phyloP scores from a whole-genome alignment of 2,888 invertebrate species.

The Euplagia quadripunctaria region DNA sequence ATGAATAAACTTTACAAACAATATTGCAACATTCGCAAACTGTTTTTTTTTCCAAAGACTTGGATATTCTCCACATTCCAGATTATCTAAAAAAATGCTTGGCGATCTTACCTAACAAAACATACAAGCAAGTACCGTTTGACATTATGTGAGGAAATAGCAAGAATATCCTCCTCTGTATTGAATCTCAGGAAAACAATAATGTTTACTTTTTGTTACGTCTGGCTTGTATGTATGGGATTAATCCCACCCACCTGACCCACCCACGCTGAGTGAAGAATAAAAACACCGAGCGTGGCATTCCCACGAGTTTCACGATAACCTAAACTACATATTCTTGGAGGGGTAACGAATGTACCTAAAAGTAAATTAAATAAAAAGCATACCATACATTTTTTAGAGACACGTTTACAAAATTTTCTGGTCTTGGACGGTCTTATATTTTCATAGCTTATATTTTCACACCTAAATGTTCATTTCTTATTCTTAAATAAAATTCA shows the following conservation, averaged over 20 bases:
- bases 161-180: background rate
- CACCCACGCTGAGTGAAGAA: background rate
- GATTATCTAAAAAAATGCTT: background rate
- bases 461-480: background rate
- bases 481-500: background rate
- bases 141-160: background rate
- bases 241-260: background rate
- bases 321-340: too few species aligned
- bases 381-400: too few species aligned
- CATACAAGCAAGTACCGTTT: background rate
- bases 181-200: background rate
- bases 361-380: too few species aligned
- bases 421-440: too few species aligned
- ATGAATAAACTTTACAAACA: conserved; percentile 19
- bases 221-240: background rate
- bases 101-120: too few species aligned
- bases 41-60: conserved; percentile 35
- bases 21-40: background rate
- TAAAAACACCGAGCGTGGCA: background rate
- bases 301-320: too few species aligned
- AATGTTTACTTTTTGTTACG: background rate
- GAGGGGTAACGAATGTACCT: too few species aligned
- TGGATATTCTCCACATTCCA: conserved; percentile 43
- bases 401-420: too few species aligned
- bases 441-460: too few species aligned